phyloP scores from a whole-genome alignment of 2,113 vertebrate species.

The Dicrurus megarhynchus region DNA sequence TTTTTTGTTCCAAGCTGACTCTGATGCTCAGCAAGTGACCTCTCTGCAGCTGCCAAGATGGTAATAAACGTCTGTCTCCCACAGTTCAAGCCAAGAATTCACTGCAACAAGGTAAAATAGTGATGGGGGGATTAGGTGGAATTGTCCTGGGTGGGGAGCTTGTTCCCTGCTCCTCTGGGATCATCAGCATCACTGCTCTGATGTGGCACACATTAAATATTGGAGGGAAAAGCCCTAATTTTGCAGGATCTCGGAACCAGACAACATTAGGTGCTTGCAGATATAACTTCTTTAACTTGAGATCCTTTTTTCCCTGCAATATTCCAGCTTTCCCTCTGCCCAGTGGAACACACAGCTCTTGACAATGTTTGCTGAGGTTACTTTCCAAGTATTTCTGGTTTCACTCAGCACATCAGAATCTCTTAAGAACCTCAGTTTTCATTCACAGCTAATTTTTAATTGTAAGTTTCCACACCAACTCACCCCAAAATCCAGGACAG shows the following conservation, averaged over 20 bases:
- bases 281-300: neutral
- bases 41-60: slow-evolving; percentile 75
- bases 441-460: neutral
- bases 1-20: slow-evolving; percentile 45
- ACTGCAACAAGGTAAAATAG: slow-evolving; percentile 88
- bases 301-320: neutral
- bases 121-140: neutral
- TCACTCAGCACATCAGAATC: neutral
- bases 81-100: slow-evolving; percentile 83
- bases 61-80: slow-evolving; percentile 90
- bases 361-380: neutral
- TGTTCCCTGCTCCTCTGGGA: neutral
- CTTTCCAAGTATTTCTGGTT: neutral
- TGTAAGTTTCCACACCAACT: neutral
- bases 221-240: neutral
- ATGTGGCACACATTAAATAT: neutral
- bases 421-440: neutral
- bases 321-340: neutral
- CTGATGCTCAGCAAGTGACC: slow-evolving; percentile 63
- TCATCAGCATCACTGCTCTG: neutral
- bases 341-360: neutral
- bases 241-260: neutral
- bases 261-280: neutral
- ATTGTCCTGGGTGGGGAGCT: neutral
- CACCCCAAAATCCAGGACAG: neutral